Percentiles rank a stretch among this genome's conserved stretches.
Conservation (phyloP, 2,888 invertebrate genomes). For the Trilocha varians region DNA sequence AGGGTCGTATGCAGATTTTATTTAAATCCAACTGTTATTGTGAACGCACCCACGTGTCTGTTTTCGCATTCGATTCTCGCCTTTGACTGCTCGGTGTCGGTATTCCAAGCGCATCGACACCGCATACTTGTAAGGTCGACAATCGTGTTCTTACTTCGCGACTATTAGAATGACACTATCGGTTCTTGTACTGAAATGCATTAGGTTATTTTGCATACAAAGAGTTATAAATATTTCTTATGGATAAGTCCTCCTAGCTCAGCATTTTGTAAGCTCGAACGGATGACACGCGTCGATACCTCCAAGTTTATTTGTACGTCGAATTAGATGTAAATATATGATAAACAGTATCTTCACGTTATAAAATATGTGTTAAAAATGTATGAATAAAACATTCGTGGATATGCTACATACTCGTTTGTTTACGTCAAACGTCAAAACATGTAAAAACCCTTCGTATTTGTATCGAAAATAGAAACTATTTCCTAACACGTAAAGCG, state of each 20-base stretch:
- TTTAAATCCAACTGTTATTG: constrained; percentile 44
- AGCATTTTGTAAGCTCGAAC: constrained; percentile 50
- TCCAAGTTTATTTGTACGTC: constrained; percentile 43
- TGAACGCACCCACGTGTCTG: constrained; percentile 42
- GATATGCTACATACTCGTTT: constrained; percentile 26
- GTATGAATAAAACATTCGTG: constrained; percentile 19
- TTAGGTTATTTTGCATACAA: constrained; percentile 69
- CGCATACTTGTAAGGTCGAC: constrained; percentile 37
- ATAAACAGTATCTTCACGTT: constrained; percentile 48
- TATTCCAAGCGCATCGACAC: constrained; percentile 31
- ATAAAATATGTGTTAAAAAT: constrained; percentile 32
- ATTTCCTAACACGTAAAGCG: background rate
- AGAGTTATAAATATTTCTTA: constrained; percentile 69
- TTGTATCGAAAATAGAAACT: background rate
- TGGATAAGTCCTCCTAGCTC: constrained; percentile 45
- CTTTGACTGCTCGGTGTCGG: constrained; percentile 21
- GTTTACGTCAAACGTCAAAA: constrained; percentile 8
- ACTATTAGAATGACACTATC: constrained; percentile 43
- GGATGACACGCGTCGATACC: constrained; percentile 62
- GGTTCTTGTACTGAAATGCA: constrained; percentile 43
- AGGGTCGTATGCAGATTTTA: constrained; percentile 52
- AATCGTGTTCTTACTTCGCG: constrained; percentile 30
- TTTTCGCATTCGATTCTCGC: constrained; percentile 31
- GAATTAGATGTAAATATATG: constrained; percentile 60
- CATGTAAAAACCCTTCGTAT: background rate